phyloP scores from a whole-genome alignment of 1,140 invertebrate species.

The Danaus melanippus region DNA sequence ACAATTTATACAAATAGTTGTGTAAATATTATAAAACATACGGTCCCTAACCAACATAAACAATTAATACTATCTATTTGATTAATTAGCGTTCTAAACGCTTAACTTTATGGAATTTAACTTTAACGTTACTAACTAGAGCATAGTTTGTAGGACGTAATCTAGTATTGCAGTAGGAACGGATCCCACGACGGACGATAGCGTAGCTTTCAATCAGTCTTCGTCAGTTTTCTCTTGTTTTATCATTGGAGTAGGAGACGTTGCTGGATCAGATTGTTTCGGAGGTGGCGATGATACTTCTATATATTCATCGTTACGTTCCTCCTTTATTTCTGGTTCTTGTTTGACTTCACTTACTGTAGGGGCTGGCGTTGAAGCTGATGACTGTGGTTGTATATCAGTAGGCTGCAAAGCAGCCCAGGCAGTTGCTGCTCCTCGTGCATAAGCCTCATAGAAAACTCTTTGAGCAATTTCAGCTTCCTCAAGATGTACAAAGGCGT shows the following conservation, averaged over 20 bases:
- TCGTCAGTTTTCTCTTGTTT: slow-evolving; percentile 61
- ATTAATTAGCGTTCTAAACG: slow-evolving; percentile 63
- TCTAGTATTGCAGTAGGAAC: slow-evolving; percentile 67
- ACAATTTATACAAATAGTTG: slow-evolving; percentile 63
- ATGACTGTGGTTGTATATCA: slow-evolving; percentile 25
- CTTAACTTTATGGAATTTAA: slow-evolving; percentile 55
- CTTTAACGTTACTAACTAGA: slow-evolving; percentile 50
- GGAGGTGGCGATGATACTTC: slow-evolving; percentile 59
- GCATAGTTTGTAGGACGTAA: slow-evolving; percentile 59
- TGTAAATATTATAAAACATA: slow-evolving; percentile 68
- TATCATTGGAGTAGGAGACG: slow-evolving; percentile 34
- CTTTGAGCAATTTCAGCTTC: slow-evolving; percentile 65
- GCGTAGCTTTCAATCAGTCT: slow-evolving; percentile 38
- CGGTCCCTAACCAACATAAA: slow-evolving; percentile 52
- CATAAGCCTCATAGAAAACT: slow-evolving; percentile 63
- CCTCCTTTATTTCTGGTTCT: slow-evolving; percentile 59
- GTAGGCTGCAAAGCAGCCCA: slow-evolving; percentile 54
- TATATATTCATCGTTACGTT: slow-evolving; percentile 59
- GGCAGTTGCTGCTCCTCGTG: slow-evolving; percentile 53
- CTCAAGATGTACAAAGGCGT: slow-evolving; percentile 76
- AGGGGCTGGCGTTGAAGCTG: slow-evolving; percentile 22
- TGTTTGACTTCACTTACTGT: slow-evolving; percentile 41
- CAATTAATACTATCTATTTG: slow-evolving; percentile 33
- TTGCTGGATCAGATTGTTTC: slow-evolving; percentile 19
- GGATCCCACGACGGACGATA: slow-evolving; percentile 58